phyloP scores from a whole-genome alignment of 2,113 vertebrate genomes.

The Sander vitreus region DNA sequence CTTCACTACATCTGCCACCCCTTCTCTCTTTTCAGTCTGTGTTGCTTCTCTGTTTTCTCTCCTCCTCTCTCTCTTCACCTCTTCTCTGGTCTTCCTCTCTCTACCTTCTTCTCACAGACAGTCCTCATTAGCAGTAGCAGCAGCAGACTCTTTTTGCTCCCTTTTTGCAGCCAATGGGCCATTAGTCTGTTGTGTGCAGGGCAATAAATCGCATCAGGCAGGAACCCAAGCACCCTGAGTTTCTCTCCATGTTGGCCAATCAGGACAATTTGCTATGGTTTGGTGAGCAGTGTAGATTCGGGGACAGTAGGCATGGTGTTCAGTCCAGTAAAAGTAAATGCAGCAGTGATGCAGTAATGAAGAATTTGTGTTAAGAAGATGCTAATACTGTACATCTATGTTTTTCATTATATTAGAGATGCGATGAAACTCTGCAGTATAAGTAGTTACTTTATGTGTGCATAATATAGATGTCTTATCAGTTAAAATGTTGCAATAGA shows the following conservation, averaged over 20 bases:
- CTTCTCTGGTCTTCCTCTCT: conserved; percentile 33
- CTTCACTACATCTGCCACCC: conserved; percentile 49
- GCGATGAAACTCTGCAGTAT: neutral
- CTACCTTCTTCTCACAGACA: conserved; percentile 51
- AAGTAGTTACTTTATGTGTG: neutral
- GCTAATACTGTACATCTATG: neutral
- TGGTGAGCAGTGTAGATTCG: conserved; percentile 61
- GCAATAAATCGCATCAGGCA: conserved; percentile 78
- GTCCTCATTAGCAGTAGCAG: conserved; percentile 73
- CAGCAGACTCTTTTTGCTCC: conserved; percentile 67
- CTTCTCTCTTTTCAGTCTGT: conserved; percentile 26
- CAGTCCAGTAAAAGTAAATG: conserved; percentile 2
- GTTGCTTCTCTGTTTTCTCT: conserved; percentile 21
- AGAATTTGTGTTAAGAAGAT: neutral
- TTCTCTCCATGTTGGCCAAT: conserved; percentile 73
- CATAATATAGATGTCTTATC: neutral
- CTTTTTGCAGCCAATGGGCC: conserved; percentile 76
- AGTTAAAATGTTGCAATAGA: neutral
- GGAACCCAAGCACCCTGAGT: conserved; percentile 56
- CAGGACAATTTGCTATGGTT: conserved; percentile 74
- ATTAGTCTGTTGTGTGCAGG: conserved; percentile 73
- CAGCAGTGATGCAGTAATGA: conserved; percentile 17
- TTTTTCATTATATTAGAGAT: neutral
- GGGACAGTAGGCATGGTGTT: conserved; percentile 44
- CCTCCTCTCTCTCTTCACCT: conserved; percentile 18